Evolutionary conservation across 2,797 vertebrate species (phyloP), one percentile per base, ranked within the genome.

Genomic region (Kryptopterus vitreolus): DNA sequence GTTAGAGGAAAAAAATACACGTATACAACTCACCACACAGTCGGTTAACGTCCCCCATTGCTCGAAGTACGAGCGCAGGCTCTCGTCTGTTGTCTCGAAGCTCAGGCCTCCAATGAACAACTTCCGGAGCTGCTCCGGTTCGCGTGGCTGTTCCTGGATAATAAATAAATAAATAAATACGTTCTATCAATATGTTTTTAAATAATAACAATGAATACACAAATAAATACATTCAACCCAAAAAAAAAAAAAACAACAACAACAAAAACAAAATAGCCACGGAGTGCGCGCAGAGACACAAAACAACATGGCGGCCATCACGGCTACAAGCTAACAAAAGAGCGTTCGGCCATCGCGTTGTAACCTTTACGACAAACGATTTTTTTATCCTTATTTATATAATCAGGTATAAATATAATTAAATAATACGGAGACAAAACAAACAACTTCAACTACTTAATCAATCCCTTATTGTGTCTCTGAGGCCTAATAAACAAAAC

Each of bases 21-120:
- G 3, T 11, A 1, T 3, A 1, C 10, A 1, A 88, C 95, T 92
- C 85, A 98, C 97, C 94, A 98, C 97, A 46, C 97, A 99, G 70
- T 99, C 97, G 2, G 96, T 99, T 9, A 99, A 94, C 0, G 92
- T 88, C 0, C 97, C 97, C 97, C 97, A 98, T 95, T 98, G 96
- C 86, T 99, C 97, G 81, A 98, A 99, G 87, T 97, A 96, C 85
- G 93, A 93, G 24, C 97, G 89, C 26, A 98, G 88, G 59, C 96
- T 98, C 81, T 99, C 97, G 9, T 98, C 96, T 31, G 97, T 98
- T 0, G 97, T 99, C 87, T 98, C 97, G 1, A 99, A 99, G 89
- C 97, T 99, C 83, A 98, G 86, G 0, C 97, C 97, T 63, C 97
- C 97, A 12, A 98, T 98, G 85, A 98, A 99, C 70, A 99, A 95